Evolutionary conservation across 2,113 vertebrate genomes (phyloP), one percentile per base, ranked within the genome.

Genomic region (Otis tarda): DNA sequence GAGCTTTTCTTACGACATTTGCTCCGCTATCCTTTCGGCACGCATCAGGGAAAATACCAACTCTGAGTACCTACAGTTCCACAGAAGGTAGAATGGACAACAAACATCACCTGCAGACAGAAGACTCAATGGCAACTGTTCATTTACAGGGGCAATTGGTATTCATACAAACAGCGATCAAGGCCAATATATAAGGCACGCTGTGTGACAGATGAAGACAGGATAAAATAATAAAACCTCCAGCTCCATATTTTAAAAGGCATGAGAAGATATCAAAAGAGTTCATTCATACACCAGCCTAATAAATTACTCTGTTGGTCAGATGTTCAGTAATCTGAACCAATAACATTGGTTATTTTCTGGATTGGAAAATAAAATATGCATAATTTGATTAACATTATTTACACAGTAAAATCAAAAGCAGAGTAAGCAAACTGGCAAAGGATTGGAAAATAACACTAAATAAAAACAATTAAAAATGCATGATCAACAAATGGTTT

Each of bases 71-170:
- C 21, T 22, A 16, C 14, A 6, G 55, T 15, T 20, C 6, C 23
- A 13, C 5, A 6, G 75, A 25, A 82, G 30, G 30, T 47, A 91
- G 49, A 24, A 81, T 7, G 0, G 1, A 68, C 24, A 31, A 25
- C 55, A 67, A 84, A n/a, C 28, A 28, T 21, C 69, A 31, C 31
- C 25, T 39, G 28, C 23, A 86, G 39, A 19, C 24, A 33, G 23
- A 6, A 8, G 4, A 3, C 15, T 63, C 0, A 0, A 60, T 5
- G 11, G 50, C 30, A 37, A 9, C 1, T 31, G 5, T 12, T 49
- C 28, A 9, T 45, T 43, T 27, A 37, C 9, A 30, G 35, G 23
- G 21, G 7, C 25, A 19, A 2, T 18, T 15, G 56, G 27, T 8
- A 16, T 9, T 37, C 35, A 27, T 3, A 68, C 6, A 65, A 56